Percentiles rank a stretch among this genome's conserved stretches.
These are phyloP conservation scores for Drosophila melanica DNA, from an alignment of 1,140 invertebrate genomes.

Conservation along the genomic window DNA sequence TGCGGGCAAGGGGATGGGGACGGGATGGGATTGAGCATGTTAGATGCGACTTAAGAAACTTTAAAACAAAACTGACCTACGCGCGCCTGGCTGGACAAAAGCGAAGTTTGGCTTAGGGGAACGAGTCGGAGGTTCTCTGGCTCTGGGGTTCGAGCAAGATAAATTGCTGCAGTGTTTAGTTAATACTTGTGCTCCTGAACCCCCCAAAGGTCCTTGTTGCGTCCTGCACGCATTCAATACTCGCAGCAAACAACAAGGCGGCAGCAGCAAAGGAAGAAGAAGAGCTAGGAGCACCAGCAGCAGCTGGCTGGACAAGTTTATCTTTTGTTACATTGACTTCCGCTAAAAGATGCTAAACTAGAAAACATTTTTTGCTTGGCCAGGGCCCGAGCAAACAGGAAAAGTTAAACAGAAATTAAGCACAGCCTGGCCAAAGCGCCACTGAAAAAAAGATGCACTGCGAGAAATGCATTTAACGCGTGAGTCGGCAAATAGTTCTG, in stretches of 20 bases:
- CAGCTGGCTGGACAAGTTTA: conserved; percentile 79
- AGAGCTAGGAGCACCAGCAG: conserved; percentile 36
- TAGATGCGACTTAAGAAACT: conserved; percentile 51
- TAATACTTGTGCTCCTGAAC: conserved; percentile 62
- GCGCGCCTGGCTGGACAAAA: conserved; percentile 30
- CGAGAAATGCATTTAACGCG: conserved; percentile 26
- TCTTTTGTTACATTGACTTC: conserved; percentile 82
- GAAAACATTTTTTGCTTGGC: conserved; percentile 54
- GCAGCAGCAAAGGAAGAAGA: conserved; percentile 23
- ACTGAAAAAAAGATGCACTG: conserved; percentile 43
- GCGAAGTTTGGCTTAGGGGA: conserved; percentile 13
- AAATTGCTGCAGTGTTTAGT: conserved; percentile 81
- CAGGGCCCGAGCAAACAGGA: conserved; percentile 54
- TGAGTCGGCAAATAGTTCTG: not conserved
- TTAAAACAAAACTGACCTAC: conserved; percentile 75
- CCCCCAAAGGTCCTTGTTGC: conserved; percentile 1
- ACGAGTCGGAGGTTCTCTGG: conserved; percentile 4
- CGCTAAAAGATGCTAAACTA: conserved; percentile 78
- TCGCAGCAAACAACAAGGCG: conserved; percentile 33
- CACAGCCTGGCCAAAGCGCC: conserved; percentile 70
- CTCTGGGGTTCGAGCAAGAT: conserved; percentile 45
- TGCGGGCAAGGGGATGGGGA: too few relatives aligned
- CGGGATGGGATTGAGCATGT: not conserved
- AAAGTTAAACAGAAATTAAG: conserved; percentile 78
- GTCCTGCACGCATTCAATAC: conserved; percentile 52